A percentile compares a stretch with the other conserved stretches of the same genome.
Evolutionary conservation across 2,113 vertebrate genomes (phyloP).

Genomic region (Hepsetus odoe): DNA sequence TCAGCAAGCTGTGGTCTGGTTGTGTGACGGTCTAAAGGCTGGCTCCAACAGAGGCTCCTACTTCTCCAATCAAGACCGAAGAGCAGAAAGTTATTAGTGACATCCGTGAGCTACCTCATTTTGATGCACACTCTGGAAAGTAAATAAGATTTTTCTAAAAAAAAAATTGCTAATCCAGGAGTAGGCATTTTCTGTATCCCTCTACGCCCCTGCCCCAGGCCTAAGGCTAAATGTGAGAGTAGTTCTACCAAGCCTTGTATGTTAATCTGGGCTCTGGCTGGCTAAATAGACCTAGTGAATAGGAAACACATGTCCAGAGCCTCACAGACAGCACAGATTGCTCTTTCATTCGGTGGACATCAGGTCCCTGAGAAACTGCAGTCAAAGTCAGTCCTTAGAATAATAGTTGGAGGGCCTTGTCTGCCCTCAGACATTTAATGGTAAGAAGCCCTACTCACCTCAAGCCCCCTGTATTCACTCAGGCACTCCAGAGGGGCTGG

Average conservation of each 20-base stretch:
- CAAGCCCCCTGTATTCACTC: slow-evolving; percentile 21
- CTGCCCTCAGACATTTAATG: slow-evolving; percentile 51
- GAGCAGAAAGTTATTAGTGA: slow-evolving; percentile 47
- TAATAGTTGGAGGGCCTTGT: slow-evolving; percentile 57
- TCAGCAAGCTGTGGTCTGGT: slow-evolving; percentile 35
- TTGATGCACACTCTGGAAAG: slow-evolving; percentile 75
- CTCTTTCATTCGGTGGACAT: slow-evolving; percentile 69
- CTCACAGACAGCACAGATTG: slow-evolving; percentile 67
- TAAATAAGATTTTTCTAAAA: slow-evolving; percentile 77
- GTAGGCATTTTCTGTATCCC: slow-evolving; percentile 59
- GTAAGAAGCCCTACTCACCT: slow-evolving; percentile 50
- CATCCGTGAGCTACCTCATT: slow-evolving; percentile 66
- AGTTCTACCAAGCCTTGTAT: slow-evolving; percentile 78
- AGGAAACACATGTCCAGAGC: slow-evolving; percentile 79
- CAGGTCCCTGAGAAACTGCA: slow-evolving; percentile 53
- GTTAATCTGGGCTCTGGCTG: slow-evolving; percentile 72
- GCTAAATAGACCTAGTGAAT: slow-evolving; percentile 67
- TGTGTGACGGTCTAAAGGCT: slow-evolving; percentile 20
- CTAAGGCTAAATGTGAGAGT: slow-evolving; percentile 69
- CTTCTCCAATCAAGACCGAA: slow-evolving; percentile 14
- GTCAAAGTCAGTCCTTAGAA: slow-evolving; percentile 53
- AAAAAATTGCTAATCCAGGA: slow-evolving; percentile 75
- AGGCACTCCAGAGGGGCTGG: slow-evolving; percentile 31
- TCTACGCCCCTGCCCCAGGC: slow-evolving; percentile 59
- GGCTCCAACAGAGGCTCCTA: slow-evolving; percentile 34